These are phyloP conservation scores for Tetanocera ferruginea DNA, from an alignment of 2,888 invertebrate genomes.

Conservation along the genomic window DNA sequence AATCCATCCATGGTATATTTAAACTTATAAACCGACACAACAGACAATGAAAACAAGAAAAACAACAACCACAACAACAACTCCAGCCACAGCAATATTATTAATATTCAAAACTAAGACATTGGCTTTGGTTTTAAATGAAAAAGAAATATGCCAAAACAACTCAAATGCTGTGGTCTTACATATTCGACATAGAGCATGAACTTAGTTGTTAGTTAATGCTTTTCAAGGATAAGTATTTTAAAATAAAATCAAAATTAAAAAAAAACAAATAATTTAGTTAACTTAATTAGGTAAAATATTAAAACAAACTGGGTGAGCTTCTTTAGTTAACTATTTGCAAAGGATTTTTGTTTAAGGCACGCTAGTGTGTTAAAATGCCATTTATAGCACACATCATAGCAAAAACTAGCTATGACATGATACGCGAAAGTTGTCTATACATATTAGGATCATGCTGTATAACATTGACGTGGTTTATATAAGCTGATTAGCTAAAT, in stretches of 20 bases:
- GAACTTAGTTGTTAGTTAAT: not conserved
- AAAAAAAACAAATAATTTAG: not conserved
- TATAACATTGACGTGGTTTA: too few relatives aligned
- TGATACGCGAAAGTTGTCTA: too few relatives aligned
- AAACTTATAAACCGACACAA: not conserved
- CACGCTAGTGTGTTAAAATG: too few relatives aligned
- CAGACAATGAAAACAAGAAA: not conserved
- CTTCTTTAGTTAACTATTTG: too few relatives aligned
- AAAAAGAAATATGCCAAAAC: not conserved
- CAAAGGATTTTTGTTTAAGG: too few relatives aligned
- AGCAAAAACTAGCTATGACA: too few relatives aligned
- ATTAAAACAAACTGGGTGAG: too few relatives aligned
- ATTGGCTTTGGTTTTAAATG: not conserved
- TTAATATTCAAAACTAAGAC: not conserved
- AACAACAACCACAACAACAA: not conserved
- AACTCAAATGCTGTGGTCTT: not conserved
- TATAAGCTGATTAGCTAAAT: too few relatives aligned
- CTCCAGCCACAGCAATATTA: not conserved
- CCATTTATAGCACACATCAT: too few relatives aligned
- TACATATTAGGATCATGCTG: too few relatives aligned
- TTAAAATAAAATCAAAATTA: not conserved
- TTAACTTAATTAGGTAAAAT: not conserved
- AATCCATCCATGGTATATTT: slow-evolving; percentile 4
- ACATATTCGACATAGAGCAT: not conserved
- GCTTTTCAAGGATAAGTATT: not conserved